Evolutionary conservation across 2,797 vertebrate genomes (phyloP), one percentile per base, ranked within the genome.

Genomic region (Chaetophractus vellerosus): DNA sequence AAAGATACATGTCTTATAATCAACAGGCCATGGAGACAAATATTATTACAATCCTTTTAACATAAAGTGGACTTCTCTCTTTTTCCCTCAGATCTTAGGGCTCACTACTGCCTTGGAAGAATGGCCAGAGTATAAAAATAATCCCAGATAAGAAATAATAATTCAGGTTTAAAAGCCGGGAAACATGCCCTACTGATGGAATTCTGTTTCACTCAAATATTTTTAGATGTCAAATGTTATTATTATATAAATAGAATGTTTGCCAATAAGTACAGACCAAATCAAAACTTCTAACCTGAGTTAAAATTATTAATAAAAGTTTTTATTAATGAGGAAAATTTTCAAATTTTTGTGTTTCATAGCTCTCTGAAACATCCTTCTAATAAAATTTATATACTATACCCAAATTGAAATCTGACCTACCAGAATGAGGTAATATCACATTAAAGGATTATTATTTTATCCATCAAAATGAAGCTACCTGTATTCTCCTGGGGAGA

Each of bases 331-430:
- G 6, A 92, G 24, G 21, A 9, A 84, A 11, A 0, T 16, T 95
- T 78, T 81, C 45, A 94, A 93, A 31, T 36, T 66, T 14, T 3
- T 76, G 33, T 26, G 52, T 18, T 59, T 75, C 38, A 48, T 33
- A 85, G 50, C 1, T 93, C 36, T 88, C 72, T 75, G 61, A 89
- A 96, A 89, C 23, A 83, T 66, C 14, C 9, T 63, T 61, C 93
- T 96, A 84, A 87, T 91, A 93, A 75, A 90, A 91, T 93, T 88
- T 91, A 8, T 91, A 63, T 93, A 57, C 52, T 72, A 84, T 24
- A 93, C 11, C 28, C 45, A 78, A 48, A 57, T 57, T 79, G 10
- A 57, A 93, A 81, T 76, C 33, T 24, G 10, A 36, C n/a, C 16
- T 92, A 92, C 69, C 15, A 83, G n/a, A 91, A 85, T 64, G 33